phyloP scores from a whole-genome alignment of 2,888 invertebrate species.

The Platycnemis pennipes region DNA sequence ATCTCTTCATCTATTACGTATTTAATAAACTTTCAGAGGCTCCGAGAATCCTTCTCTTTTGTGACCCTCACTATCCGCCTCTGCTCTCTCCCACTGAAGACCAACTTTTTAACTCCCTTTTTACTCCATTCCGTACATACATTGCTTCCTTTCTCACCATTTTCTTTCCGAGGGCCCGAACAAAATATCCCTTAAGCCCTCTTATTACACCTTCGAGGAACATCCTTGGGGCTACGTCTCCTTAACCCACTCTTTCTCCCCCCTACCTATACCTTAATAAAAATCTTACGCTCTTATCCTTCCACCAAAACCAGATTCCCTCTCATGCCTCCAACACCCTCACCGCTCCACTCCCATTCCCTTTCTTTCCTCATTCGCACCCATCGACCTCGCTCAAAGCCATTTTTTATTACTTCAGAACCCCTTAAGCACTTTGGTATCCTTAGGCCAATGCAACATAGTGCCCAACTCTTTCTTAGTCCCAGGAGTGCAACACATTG shows the following conservation, averaged over 20 bases:
- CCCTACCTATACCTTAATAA: background rate
- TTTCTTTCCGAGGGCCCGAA: background rate
- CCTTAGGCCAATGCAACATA: background rate
- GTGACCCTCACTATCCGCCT: background rate
- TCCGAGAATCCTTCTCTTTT: background rate
- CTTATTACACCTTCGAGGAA: slow-evolving; percentile 16
- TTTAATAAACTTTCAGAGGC: background rate
- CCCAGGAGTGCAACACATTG: background rate
- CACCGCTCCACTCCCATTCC: background rate
- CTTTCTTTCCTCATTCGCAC: background rate
- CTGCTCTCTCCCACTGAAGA: background rate
- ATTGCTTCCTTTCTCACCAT: background rate
- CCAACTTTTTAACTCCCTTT: background rate
- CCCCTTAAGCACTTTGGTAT: background rate
- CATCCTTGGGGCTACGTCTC: background rate
- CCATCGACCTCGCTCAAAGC: background rate
- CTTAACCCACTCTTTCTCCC: background rate
- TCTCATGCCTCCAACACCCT: background rate
- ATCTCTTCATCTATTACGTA: background rate
- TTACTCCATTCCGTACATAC: background rate
- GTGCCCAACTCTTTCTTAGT: background rate
- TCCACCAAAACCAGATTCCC: background rate
- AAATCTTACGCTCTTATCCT: no score
- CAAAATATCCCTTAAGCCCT: slow-evolving; percentile 16
- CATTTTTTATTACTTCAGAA: slow-evolving; percentile 13